These are phyloP conservation scores for Nibea albiflora DNA, from an alignment of 2,113 vertebrate species.

Conservation along the genomic window DNA sequence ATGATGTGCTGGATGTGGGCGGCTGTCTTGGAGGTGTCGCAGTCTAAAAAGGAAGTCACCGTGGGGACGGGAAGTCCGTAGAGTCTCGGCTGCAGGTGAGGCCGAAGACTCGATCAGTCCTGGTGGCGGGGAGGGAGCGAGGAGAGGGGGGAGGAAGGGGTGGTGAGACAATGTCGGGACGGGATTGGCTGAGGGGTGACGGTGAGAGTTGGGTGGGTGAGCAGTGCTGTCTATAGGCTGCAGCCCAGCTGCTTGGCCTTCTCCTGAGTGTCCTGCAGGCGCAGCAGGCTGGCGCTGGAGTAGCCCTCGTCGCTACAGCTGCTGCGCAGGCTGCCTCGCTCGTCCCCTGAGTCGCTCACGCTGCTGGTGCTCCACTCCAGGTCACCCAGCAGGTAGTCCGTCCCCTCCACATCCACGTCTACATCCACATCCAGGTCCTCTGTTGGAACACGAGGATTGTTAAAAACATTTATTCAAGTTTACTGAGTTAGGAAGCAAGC, in stretches of 20 bases:
- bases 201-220: slow-evolving; percentile 36
- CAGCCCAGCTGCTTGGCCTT: slow-evolving; percentile 80
- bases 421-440: slow-evolving; percentile 89
- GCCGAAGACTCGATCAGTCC: slow-evolving; percentile 58
- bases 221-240: slow-evolving; percentile 84
- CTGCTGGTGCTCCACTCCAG: slow-evolving; percentile 96
- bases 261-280: slow-evolving; percentile 84
- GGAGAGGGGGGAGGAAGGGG: not conserved
- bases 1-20: slow-evolving; percentile 41
- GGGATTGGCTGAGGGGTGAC: slow-evolving; percentile 28
- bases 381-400: slow-evolving; percentile 89
- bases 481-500: no score
- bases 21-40: slow-evolving; percentile 43
- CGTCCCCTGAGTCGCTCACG: slow-evolving; percentile 92
- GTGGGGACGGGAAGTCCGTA: slow-evolving; percentile 31
- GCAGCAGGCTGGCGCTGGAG: slow-evolving; percentile 88
- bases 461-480: no score
- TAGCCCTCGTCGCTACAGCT: slow-evolving; percentile 95
- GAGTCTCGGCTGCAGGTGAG: slow-evolving; percentile 39
- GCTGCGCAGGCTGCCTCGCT: slow-evolving; percentile 92
- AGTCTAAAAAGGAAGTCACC: slow-evolving; percentile 49
- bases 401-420: slow-evolving; percentile 91
- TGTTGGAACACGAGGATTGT: slow-evolving; percentile 70
- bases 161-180: slow-evolving; percentile 26
- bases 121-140: not conserved